phyloP scores from a whole-genome alignment of 1,140 invertebrate species.

The Prorops nasuta region DNA sequence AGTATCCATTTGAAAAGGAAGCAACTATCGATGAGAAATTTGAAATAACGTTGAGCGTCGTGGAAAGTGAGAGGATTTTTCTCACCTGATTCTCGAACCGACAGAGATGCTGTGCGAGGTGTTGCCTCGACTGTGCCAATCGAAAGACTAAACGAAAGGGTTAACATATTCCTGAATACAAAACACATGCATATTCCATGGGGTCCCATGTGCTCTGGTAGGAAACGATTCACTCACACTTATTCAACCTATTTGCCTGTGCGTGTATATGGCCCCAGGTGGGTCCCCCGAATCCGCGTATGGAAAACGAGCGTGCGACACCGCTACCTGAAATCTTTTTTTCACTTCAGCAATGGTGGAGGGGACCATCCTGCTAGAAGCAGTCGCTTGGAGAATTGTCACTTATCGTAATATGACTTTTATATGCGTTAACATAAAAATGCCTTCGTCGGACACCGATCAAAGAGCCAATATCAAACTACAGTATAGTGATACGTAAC shows the following conservation, averaged over 20 bases:
- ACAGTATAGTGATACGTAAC: too few relatives aligned
- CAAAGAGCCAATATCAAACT: too few relatives aligned
- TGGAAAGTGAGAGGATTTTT: too few relatives aligned
- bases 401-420: slow-evolving; percentile 52
- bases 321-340: slow-evolving; percentile 39
- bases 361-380: slow-evolving; percentile 6
- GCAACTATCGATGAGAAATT: too few relatives aligned
- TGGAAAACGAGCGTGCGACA: slow-evolving; percentile 27
- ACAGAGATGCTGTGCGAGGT: slow-evolving; percentile 31
- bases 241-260: slow-evolving; percentile 13
- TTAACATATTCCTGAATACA: slow-evolving; percentile 55
- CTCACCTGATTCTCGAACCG: too few relatives aligned
- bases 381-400: slow-evolving; percentile 33
- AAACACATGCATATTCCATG: slow-evolving; percentile 48
- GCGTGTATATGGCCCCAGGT: slow-evolving; percentile 42
- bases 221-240: too few relatives aligned
- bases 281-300: slow-evolving; percentile 37
- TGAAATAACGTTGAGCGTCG: too few relatives aligned
- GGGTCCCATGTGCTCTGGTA: slow-evolving; percentile 40
- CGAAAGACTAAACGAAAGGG: slow-evolving; percentile 56
- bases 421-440: too few relatives aligned
- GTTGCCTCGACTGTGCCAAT: slow-evolving; percentile 51
- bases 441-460: too few relatives aligned
- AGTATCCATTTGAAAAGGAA: too few relatives aligned
- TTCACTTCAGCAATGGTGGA: slow-evolving; percentile 6